A percentile compares a stretch with the other conserved stretches of the same genome.
Conservation (phyloP, 2,113 vertebrate genomes). For the Percina caprodes region DNA sequence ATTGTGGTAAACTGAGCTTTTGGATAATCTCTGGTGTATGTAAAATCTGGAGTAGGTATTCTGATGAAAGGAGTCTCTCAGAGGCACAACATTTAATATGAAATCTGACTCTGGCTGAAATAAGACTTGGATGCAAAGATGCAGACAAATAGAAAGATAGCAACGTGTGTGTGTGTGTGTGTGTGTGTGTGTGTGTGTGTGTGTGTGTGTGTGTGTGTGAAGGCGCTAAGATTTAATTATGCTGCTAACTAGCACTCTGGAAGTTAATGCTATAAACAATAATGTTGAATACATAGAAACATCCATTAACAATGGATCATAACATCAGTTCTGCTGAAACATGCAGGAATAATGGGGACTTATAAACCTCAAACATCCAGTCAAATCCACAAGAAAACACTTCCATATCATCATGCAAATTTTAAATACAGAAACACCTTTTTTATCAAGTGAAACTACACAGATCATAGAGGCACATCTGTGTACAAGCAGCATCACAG, state of each 20-base stretch:
- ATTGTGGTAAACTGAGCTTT: conserved; percentile 66
- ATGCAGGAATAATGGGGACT: conserved; percentile 39
- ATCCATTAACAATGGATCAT: conserved; percentile 67
- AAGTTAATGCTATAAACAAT: conserved; percentile 57
- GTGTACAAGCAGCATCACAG: conserved; percentile 4
- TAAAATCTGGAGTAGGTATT: conserved; percentile 73
- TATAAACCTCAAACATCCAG: conserved; percentile 18
- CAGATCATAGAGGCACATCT: neutral
- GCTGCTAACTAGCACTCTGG: conserved; percentile 53
- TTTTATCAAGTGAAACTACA: conserved; percentile 27
- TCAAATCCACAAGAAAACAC: conserved; percentile 23
- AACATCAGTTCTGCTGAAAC: conserved; percentile 42
- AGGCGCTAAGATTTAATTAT: conserved; percentile 63
- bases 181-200: conserved; percentile 34
- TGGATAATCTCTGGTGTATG: conserved; percentile 57
- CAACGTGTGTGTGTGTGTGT: conserved; percentile 3
- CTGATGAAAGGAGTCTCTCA: conserved; percentile 63
- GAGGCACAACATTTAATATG: conserved; percentile 65
- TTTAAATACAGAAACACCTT: conserved; percentile 14
- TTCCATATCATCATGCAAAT: conserved; percentile 35
- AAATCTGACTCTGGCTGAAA: conserved; percentile 75
- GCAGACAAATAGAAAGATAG: conserved; percentile 24
- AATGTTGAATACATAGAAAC: conserved; percentile 57
- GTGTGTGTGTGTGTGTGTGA: conserved; percentile 31
- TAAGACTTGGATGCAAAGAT: conserved; percentile 54